Base-by-base conservation (phyloP, 1,140 invertebrate species). In the Reticulitermes speratus region DNA sequence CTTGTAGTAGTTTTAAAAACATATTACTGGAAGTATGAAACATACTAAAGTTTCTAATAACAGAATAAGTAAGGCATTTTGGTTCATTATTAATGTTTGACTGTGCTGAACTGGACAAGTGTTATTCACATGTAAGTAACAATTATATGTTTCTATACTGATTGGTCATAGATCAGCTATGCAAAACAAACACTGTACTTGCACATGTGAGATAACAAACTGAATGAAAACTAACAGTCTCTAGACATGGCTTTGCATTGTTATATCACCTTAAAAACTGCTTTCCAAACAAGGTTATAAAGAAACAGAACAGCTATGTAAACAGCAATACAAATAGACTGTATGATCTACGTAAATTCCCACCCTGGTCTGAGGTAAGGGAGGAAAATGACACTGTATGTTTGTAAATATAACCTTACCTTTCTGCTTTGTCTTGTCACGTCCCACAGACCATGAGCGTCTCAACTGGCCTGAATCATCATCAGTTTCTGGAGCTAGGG, bases 361-460 rank as follows among this genome's bases (percentile, higher is more conserved):
- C 59, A 65, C 19, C 59, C 59, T 75, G 65, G 65, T 14, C 25
- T 75, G n/a, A 75, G 65, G n/a, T 75, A 16, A 30, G 65, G 65
- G 25, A 75, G 65, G 65, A 30, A 75, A 2, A 30, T 8, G n/a
- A 30, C n/a, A 75, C 2, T 12, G 52, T 30, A 30, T 25, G 25
- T n/a, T 8, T 75, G 59, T 8, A 75, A 75, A 19, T 11, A n/a
- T 30, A 75, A 75, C 65, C 88, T 85, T 85, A 88, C 88, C 88
- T 88, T 87, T 88, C 69, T 84, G 85, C 59, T 88, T 88, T 65
- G 83, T 85, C 83, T 88, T 88, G 38, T 89, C 88, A 44, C 88
- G 88, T 30, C 87, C 87, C 86, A 89, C 84, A 82, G 88, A 89
- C 88, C 87, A 88, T n/a, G 88, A 89, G 45, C 88, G 88, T 30